Evolutionary conservation across 2,888 invertebrate genomes (phyloP), one percentile per base, ranked within the genome.

Genomic region (Horisme vitalbata): DNA sequence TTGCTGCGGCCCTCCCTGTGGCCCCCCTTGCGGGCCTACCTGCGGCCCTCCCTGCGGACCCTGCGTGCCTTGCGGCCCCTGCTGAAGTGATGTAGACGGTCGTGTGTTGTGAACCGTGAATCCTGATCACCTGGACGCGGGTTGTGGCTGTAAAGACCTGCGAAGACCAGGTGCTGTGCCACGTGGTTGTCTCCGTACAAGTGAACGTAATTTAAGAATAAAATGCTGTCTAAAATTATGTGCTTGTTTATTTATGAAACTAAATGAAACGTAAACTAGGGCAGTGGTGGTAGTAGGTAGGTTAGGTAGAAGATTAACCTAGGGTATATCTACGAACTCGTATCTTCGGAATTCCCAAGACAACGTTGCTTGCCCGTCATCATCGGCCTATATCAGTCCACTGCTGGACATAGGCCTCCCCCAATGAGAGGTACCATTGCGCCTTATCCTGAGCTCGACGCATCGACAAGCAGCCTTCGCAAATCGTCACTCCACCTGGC

Each of bases 201-300:
- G 58, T 59, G 53, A 53, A 51, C 39, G 55, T 61, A 55, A 50
- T 50, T 11, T 36, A 63, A 62, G 62, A 62, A 59, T 61, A 55
- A 62, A 61, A 58, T 55, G 46, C 47, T 53, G 37, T 41, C 50
- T 32, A 15, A 32, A 35, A 37, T 23, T 41, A 34, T 39, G 45
- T 13, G 2, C 15, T 41, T 11, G 21, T 27, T 32, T 26, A 8
- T 18, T 36, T 9, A 28, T n/a, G n/a, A n/a, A n/a, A n/a, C n/a
- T n/a, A n/a, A n/a, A n/a, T n/a, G n/a, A n/a, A n/a, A n/a, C n/a
- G n/a, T n/a, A n/a, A n/a, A n/a, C n/a, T n/a, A n/a, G n/a, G n/a
- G n/a, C n/a, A n/a, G n/a, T n/a, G n/a, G n/a, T n/a, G n/a, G n/a
- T n/a, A n/a, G n/a, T n/a, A n/a, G n/a, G n/a, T n/a, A n/a, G n/a